Conservation (phyloP, 2,888 invertebrate genomes). For the Diogma glabrata region DNA sequence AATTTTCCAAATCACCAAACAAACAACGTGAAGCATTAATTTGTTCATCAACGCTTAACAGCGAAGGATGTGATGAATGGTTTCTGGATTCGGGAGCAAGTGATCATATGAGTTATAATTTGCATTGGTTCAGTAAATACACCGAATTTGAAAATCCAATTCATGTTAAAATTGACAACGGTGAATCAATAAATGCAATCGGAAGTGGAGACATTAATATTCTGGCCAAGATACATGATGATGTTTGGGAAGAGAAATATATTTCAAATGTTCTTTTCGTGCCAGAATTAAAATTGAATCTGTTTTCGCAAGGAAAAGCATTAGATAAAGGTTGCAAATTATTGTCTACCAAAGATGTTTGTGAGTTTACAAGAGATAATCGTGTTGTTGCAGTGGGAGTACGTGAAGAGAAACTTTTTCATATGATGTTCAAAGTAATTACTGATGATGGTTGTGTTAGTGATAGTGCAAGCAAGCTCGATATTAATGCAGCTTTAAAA, state of each 20-base stretch:
- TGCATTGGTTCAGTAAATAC: slow-evolving; percentile 10
- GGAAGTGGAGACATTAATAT: slow-evolving; percentile 18
- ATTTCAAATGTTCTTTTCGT: slow-evolving; percentile 18
- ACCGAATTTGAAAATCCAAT: too few relatives aligned
- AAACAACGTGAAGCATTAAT: too few relatives aligned
- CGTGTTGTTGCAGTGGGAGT: slow-evolving; percentile 14
- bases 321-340: slow-evolving; percentile 13
- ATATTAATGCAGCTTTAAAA: not conserved
- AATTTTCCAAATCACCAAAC: not conserved
- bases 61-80: too few relatives aligned
- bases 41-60: too few relatives aligned
- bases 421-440: slow-evolving; percentile 10
- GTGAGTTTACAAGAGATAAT: slow-evolving; percentile 14
- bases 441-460: too few relatives aligned
- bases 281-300: slow-evolving; percentile 14
- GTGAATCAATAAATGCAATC: slow-evolving; percentile 14
- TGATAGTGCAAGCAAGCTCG: too few relatives aligned
- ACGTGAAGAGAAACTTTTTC: slow-evolving; percentile 15
- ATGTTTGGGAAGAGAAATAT: slow-evolving; percentile 11
- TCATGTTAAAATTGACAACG: slow-evolving; percentile 20
- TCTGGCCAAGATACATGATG: slow-evolving; percentile 11
- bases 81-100: slow-evolving; percentile 20
- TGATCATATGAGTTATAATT: slow-evolving; percentile 18
- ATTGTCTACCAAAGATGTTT: not conserved
- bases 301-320: slow-evolving; percentile 12